Percentiles rank a stretch among this genome's conserved stretches.
Evolutionary conservation across 2,888 invertebrate species (phyloP).

Genomic region (Hirtodrosophila duncani): DNA sequence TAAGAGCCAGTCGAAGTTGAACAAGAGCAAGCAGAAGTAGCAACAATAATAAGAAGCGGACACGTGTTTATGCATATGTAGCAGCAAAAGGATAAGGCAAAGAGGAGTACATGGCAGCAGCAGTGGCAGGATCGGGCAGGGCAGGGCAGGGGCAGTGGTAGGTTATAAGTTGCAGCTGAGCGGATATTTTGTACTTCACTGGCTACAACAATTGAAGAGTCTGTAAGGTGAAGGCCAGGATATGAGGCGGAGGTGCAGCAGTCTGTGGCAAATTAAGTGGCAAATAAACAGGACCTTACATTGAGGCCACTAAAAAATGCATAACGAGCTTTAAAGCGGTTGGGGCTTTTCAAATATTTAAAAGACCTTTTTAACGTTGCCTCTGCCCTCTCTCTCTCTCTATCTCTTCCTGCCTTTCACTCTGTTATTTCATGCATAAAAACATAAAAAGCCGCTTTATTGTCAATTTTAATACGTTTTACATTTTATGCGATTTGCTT

Average conservation of each 20-base stretch:
- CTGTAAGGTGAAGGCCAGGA: background rate
- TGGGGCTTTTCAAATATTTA: constrained; percentile 43
- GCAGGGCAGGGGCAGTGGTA: constrained; percentile 2
- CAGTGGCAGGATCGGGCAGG: background rate
- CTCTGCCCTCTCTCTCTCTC: background rate
- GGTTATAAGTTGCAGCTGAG: constrained; percentile 63
- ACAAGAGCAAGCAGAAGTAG: constrained; percentile 6
- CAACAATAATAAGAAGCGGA: constrained; percentile 32
- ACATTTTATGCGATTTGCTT: constrained; percentile 67
- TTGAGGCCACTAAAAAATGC: constrained; percentile 55
- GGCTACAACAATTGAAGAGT: constrained; percentile 44
- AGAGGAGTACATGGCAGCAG: no score
- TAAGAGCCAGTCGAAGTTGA: constrained; percentile 10
- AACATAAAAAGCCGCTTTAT: constrained; percentile 72
- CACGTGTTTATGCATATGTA: constrained; percentile 64
- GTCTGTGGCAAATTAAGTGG: constrained; percentile 69
- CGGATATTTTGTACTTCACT: constrained; percentile 63
- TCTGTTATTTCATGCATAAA: constrained; percentile 35
- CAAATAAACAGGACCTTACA: constrained; percentile 66
- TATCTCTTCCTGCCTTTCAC: background rate
- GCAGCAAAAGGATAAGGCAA: no score
- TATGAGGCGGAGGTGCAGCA: constrained; percentile 35
- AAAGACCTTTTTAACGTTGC: constrained; percentile 16
- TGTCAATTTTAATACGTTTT: constrained; percentile 73
- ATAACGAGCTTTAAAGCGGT: constrained; percentile 65